Base-by-base conservation (phyloP, 2,797 vertebrate species). In the Decapterus maruadsi region DNA sequence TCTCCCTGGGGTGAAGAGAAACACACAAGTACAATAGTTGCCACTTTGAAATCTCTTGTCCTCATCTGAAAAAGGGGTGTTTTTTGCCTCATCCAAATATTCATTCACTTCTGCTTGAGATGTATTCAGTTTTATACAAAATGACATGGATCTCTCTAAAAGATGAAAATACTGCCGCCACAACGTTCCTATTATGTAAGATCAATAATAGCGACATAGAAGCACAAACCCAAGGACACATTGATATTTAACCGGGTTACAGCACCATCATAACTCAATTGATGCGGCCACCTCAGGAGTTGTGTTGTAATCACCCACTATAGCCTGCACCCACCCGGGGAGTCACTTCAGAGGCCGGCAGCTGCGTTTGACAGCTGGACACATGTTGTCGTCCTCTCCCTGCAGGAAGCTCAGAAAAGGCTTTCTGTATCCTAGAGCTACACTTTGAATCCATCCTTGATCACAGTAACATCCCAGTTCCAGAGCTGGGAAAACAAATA, bases 301-400 rank as follows among this genome's bases (percentile, higher is more conserved):
- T 59, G 77, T 77, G 78, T 50, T 71, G 74, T 69, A 66, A 17
- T 70, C 77, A 63, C 80, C 79, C 87, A 83, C 85, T 36, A 57
- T 48, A 78, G 82, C 72, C 80, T 56, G 64, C 83, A 84, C 70
- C 77, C 81, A 72, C 85, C 83, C 78, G 57, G 83, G 59, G 80
- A 58, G 34, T 79, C 69, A 59, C 85, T 85, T 94, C 85, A 92
- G 85, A 92, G 86, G 73, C 85, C 78, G 13, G 77, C 90, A 87
- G 83, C 91, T 89, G 85, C 12, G 84, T 42, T 72, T 87, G 88
- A 92, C 93, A 95, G 93, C 89, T 90, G 88, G 92, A 90, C 88
- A 87, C 87, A 78, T 88, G 87, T 92, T 89, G 83, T 50, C 66
- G n/a, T 82, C 63, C 71, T 77, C 56, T 83, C 80, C 45, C 81